Evolutionary conservation across 2,113 vertebrate species (phyloP), one percentile per base, ranked within the genome.

Genomic region (Myotis brandtii): DNA sequence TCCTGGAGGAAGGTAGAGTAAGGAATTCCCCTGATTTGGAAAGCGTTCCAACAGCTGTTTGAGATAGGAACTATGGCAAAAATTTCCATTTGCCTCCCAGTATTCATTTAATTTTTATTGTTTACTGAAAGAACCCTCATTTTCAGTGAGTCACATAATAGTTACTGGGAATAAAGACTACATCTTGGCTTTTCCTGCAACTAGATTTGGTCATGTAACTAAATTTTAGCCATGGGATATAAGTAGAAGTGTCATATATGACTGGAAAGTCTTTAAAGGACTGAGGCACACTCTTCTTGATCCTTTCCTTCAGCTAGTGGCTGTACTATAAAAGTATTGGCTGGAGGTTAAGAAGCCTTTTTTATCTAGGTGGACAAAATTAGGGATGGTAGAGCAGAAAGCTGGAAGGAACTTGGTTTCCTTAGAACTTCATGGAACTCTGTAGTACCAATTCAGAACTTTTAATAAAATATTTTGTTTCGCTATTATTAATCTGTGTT

Each of bases 381-480:
- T 84, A 89, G 11, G 34, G 3, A 46, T 64, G 27, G 20, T 12
- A 93, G 56, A 93, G 32, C 13, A 88, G 64, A 80, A 80, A 97
- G 5, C 69, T 54, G 17, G 1, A 86, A 54, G 5, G 34, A 86
- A 32, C 34, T 75, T 84, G 59, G 25, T 10, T 62, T 92, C 46
- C 59, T 96, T 59, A 59, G 17, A 59, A 79, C 34, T 79, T 81
- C 34, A 67, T 89, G 40, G 48, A 25, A 6, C 48, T 81, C 66
- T 87, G 4, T 85, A 81, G 23, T 77, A 64, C 67, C 52, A 73
- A 75, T 64, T 86, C 37, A 79, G 73, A 95, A 79, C 30, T 88
- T 86, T 86, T 37, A 91, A 66, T 70, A 80, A 80, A 16, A 73
- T 89, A 75, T 81, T 86, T 91, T 91, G 11, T 85, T 94, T 86